Evolutionary conservation across 2,888 invertebrate genomes (phyloP).

Genomic region (Oscheius myriophilus): DNA sequence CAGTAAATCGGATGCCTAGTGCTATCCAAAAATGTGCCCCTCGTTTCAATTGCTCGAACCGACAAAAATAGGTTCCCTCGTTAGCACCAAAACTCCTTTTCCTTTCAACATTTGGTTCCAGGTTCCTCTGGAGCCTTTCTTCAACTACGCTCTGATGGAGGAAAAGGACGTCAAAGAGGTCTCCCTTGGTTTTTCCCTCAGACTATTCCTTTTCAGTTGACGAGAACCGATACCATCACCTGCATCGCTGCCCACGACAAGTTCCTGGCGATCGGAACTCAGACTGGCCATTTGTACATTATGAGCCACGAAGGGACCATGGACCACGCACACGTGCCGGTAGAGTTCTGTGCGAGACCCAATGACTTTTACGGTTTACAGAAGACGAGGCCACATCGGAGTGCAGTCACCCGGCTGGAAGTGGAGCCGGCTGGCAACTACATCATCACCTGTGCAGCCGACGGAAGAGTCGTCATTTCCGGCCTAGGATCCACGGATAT

Average conservation of each 20-base stretch:
- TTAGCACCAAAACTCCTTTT: too few relatives aligned
- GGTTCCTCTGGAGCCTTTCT: conserved; percentile 62
- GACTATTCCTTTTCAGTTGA: conserved; percentile 31
- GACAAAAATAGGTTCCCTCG: too few relatives aligned
- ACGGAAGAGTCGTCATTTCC: conserved; percentile 80
- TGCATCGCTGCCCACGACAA: conserved; percentile 67
- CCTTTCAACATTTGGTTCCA: too few relatives aligned
- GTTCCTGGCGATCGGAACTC: conserved; percentile 66
- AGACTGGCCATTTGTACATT: conserved; percentile 58
- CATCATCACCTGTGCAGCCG: conserved; percentile 79
- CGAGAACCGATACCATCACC: conserved; percentile 58
- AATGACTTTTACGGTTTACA: conserved; percentile 40
- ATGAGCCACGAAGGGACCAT: conserved; percentile 66
- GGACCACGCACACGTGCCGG: conserved; percentile 54
- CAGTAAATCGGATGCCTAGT: too few relatives aligned
- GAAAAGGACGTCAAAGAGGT: conserved; percentile 33
- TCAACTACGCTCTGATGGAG: conserved; percentile 63
- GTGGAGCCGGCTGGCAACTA: conserved; percentile 93
- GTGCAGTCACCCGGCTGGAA: conserved; percentile 90
- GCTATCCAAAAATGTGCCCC: too few relatives aligned
- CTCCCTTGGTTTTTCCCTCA: background rate
- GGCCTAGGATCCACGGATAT: conserved; percentile 77
- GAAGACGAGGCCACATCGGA: conserved; percentile 58
- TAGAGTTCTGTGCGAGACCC: conserved; percentile 10
- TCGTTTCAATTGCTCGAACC: too few relatives aligned